Base-by-base conservation (phyloP, 2,888 invertebrate species). In the Synergus japonicus region DNA sequence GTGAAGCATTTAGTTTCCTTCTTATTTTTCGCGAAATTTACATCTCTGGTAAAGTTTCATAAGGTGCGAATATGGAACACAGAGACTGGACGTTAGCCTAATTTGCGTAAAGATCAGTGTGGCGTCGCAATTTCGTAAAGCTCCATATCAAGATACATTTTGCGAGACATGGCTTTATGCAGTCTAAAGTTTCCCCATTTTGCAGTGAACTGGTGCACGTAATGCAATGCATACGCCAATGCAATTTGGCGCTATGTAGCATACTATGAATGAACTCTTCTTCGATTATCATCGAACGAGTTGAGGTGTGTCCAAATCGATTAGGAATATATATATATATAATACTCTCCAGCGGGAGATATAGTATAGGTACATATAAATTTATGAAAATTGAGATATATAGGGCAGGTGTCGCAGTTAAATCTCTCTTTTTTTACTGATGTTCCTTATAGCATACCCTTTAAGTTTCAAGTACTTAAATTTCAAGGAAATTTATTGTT, bases 201-300 rank as follows among this genome's bases (percentile, higher is more conserved):
- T 86, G 87, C 85, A 82, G 89, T 88, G 90, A 89, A 90, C 87
- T 89, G 88, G 89, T 87, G 87, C 89, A 84, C 86, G 87, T 89
- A 90, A 89, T 90, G 88, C 86, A 87, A 88, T 86, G 89, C 87
- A 84, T 86, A 82, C 82, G 83, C 60, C 78, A 78, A 83, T 83
- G 79, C 79, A 81, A 78, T 81, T 82, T 79, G 73, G 60, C 81
- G 81, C 82, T 82, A 79, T 79, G 79, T 80, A 83, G 80, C 81
- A 81, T 83, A 77, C 83, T 78, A 69, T 82, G 81, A 83, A 81
- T 81, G 81, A 29, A 29, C 79, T 78, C 80, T 82, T 81, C 82
- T 79, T 78, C 80, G 78, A 82, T 82, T 81, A 82, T 81, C 79
- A 81, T 67, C 67, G 67, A 79, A 80, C 76, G 67, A 78, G 60